Evolutionary conservation across 2,888 invertebrate species (phyloP).

Genomic region (Gortyna flavago): DNA sequence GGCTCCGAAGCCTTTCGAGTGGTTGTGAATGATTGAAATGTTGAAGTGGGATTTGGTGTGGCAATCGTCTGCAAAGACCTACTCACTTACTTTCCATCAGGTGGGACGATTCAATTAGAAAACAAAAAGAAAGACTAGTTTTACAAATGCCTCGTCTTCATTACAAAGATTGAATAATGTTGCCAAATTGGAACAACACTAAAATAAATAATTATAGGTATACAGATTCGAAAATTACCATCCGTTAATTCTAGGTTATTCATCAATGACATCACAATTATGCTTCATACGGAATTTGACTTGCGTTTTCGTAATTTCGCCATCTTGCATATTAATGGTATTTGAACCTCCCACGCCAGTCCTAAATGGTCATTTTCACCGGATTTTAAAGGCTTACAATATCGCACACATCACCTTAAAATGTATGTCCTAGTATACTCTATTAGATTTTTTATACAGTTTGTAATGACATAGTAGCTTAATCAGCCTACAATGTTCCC

Average conservation of each 20-base stretch:
- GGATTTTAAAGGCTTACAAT: not conserved
- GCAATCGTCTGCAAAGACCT: not conserved
- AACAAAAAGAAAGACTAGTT: not conserved
- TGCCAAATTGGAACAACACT: not conserved
- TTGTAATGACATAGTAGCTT: not conserved
- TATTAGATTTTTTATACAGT: not conserved
- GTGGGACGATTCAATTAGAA: not conserved
- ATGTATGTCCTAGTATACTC: not conserved
- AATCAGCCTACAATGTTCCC: no score
- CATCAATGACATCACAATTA: not conserved
- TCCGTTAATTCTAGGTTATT: not conserved
- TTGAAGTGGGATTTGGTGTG: not conserved
- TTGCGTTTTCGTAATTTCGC: not conserved
- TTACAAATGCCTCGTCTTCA: not conserved
- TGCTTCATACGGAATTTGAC: not conserved
- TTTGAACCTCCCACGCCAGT: not conserved
- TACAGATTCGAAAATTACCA: not conserved
- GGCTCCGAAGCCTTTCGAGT: not conserved
- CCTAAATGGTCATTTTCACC: not conserved
- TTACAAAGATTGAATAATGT: not conserved
- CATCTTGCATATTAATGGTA: not conserved
- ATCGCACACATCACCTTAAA: not conserved
- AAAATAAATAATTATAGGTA: not conserved
- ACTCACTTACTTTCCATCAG: not conserved
- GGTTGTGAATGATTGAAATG: not conserved